Evolutionary conservation across 2,113 vertebrate genomes (phyloP).

Genomic region (Aptenodytes patagonicus): DNA sequence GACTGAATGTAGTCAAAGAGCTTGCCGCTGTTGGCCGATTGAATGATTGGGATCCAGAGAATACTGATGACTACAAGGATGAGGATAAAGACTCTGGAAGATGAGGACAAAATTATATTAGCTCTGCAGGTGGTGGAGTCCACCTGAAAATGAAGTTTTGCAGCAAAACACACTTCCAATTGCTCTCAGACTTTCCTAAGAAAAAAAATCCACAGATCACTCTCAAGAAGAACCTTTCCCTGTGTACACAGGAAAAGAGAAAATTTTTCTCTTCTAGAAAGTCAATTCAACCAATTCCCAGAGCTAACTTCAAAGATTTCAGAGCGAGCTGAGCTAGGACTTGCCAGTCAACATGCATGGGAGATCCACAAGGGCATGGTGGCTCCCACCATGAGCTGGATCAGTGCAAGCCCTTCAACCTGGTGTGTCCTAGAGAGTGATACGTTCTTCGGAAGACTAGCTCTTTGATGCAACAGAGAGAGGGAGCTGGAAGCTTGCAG

Average conservation of each 20-base stretch:
- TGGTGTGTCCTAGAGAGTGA: not conserved
- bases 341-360: not conserved
- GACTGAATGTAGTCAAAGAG: conserved; percentile 95
- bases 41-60: conserved; percentile 93
- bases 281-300: not conserved
- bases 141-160: not conserved
- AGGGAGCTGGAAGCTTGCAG: not conserved
- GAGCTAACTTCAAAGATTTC: not conserved
- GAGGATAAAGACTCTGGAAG: conserved; percentile 85
- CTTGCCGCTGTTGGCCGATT: conserved; percentile 89
- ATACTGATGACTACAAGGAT: conserved; percentile 86
- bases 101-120: not conserved
- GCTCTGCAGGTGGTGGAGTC: not conserved
- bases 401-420: not conserved
- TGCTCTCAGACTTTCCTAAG: not conserved
- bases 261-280: not conserved
- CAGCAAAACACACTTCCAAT: not conserved
- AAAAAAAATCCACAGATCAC: not conserved
- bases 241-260: not conserved
- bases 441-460: not conserved
- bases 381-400: not conserved
- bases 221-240: not conserved
- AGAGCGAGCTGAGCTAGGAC: not conserved
- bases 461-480: not conserved
- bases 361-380: not conserved